phyloP scores from a whole-genome alignment of 2,888 invertebrate species.

The Luperina nickerlii region DNA sequence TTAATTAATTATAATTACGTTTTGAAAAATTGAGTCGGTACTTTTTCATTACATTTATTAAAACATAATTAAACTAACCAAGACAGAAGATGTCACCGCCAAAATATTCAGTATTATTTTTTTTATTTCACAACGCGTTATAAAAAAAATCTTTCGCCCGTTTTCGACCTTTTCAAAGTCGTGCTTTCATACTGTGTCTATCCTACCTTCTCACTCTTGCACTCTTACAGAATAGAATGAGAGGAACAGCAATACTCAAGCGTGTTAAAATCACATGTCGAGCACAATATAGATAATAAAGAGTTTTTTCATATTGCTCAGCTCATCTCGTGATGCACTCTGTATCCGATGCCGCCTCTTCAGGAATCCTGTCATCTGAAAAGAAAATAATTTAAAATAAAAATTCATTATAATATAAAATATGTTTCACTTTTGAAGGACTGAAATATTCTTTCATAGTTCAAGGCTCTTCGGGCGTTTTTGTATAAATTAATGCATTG shows the following conservation, averaged over 20 bases:
- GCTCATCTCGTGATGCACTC: slow-evolving; percentile 84
- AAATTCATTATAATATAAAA: slow-evolving; percentile 1
- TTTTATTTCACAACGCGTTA: slow-evolving; percentile 87
- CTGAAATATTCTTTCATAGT: neutral
- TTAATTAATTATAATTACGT: slow-evolving; percentile 8
- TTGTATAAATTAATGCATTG: neutral
- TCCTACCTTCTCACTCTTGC: slow-evolving; percentile 68
- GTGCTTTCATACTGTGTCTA: slow-evolving; percentile 69
- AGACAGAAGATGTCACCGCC: slow-evolving; percentile 79
- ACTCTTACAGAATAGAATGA: slow-evolving; percentile 74
- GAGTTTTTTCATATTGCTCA: slow-evolving; percentile 75
- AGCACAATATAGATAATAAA: slow-evolving; percentile 78
- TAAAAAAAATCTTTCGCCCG: slow-evolving; percentile 85
- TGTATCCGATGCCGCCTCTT: slow-evolving; percentile 84
- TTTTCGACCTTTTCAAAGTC: slow-evolving; percentile 73
- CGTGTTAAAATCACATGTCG: slow-evolving; percentile 80
- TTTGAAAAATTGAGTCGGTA: neutral
- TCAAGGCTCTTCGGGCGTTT: neutral
- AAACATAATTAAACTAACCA: slow-evolving; percentile 27
- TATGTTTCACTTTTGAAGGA: neutral
- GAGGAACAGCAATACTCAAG: slow-evolving; percentile 74
- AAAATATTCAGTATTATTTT: slow-evolving; percentile 76
- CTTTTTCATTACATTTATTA: neutral
- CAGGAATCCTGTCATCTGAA: slow-evolving; percentile 89
- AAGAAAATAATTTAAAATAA: slow-evolving; percentile 66